These are phyloP conservation scores for Drosophila arizonae DNA, from an alignment of 1,140 invertebrate genomes.

Conservation along the genomic window DNA sequence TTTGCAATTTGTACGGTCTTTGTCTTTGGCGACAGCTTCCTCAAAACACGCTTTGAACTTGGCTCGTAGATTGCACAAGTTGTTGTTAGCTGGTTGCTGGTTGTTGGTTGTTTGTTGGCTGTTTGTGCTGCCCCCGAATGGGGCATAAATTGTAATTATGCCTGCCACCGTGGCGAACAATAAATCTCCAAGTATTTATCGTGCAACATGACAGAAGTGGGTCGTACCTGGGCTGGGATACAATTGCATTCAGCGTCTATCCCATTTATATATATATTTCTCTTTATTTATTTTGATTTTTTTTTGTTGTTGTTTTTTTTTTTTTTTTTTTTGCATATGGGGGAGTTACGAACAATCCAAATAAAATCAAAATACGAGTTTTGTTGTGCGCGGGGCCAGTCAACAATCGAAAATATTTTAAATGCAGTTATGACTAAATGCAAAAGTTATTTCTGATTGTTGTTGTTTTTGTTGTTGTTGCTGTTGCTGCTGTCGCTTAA, in stretches of 20 bases:
- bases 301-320: not conserved
- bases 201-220: constrained; percentile 79
- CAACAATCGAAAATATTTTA: constrained; percentile 55
- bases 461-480: constrained; percentile 8
- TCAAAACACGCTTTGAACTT: constrained; percentile 77
- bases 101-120: not conserved
- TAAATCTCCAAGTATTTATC: constrained; percentile 78
- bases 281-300: not conserved
- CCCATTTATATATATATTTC: not conserved
- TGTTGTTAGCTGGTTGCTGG: constrained; percentile 4
- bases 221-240: constrained; percentile 49
- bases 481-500: constrained; percentile 62
- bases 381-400: constrained; percentile 12
- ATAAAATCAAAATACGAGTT: constrained; percentile 22
- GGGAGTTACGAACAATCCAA: constrained; percentile 42
- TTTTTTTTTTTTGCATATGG: constrained; percentile 51
- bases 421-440: constrained; percentile 80
- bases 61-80: constrained; percentile 57
- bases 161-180: constrained; percentile 74
- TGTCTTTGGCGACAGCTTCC: constrained; percentile 78
- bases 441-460: constrained; percentile 62
- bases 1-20: constrained; percentile 66
- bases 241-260: constrained; percentile 30
- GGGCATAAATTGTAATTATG: constrained; percentile 81
- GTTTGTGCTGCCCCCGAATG: constrained; percentile 43